phyloP scores from a whole-genome alignment of 1,140 invertebrate genomes.

The Coelopa frigida region DNA sequence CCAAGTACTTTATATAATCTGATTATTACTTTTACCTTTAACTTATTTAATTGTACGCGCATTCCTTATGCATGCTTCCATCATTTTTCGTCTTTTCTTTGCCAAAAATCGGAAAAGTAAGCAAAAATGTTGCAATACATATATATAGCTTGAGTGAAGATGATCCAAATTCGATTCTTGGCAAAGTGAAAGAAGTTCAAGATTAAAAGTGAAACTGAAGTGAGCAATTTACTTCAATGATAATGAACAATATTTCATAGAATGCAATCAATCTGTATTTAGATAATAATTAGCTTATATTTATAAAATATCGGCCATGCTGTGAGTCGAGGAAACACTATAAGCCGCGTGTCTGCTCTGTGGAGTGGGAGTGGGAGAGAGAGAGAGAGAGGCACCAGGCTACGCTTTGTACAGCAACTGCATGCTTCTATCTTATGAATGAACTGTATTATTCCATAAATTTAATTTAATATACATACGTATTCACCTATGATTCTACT shows the following conservation, averaged over 20 bases:
- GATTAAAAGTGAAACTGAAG: not conserved
- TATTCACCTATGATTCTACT: too few species aligned
- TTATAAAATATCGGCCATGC: not conserved
- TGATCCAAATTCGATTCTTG: not conserved
- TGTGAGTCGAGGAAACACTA: not conserved
- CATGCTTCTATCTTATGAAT: too few species aligned
- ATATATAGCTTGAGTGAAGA: constrained; percentile 7
- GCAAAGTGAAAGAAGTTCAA: not conserved
- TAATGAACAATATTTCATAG: not conserved
- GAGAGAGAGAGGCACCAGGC: too few species aligned
- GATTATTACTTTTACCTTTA: constrained; percentile 1
- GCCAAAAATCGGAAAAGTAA: not conserved
- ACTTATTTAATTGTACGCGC: not conserved
- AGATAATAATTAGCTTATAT: not conserved
- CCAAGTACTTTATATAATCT: constrained; percentile 1
- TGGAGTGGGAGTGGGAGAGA: too few species aligned
- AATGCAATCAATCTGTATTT: not conserved
- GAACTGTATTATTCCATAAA: too few species aligned
- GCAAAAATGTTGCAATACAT: not conserved
- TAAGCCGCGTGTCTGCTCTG: constrained; percentile 2
- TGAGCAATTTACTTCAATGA: not conserved
- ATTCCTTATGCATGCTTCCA: too few species aligned
- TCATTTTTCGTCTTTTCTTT: not conserved
- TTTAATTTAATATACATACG: too few species aligned
- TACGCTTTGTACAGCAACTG: too few species aligned